These are phyloP conservation scores for Stylophora pistillata DNA, from an alignment of 64 coral and sea anemone species.

Conservation along the genomic window DNA sequence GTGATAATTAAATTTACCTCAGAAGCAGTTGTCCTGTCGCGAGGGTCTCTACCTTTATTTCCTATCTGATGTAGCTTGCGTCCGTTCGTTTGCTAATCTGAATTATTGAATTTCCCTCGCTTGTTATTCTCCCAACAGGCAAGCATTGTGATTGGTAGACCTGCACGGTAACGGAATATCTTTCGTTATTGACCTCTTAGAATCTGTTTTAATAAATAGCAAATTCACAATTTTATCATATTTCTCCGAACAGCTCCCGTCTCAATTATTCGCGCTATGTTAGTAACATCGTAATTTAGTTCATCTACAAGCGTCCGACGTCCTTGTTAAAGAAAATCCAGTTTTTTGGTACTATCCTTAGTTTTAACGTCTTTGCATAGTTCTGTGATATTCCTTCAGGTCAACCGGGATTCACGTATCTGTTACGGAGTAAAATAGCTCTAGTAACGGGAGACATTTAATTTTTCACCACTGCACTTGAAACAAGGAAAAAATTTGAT, in stretches of 20 bases:
- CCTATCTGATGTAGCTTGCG: neutral
- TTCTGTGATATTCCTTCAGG: neutral
- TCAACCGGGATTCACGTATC: neutral
- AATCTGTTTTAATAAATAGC: neutral
- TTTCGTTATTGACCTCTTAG: neutral
- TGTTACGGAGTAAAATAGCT: neutral
- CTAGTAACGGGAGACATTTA: neutral
- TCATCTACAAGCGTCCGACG: neutral
- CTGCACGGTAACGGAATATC: neutral
- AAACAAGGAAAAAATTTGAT: neutral
- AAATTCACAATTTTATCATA: neutral
- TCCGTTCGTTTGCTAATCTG: neutral
- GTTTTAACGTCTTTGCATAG: neutral
- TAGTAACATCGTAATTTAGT: neutral
- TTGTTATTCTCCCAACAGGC: neutral
- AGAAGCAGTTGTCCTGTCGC: neutral
- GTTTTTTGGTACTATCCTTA: neutral
- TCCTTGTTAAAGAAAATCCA: neutral
- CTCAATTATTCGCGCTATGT: slow-evolving; percentile 19
- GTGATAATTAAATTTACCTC: neutral
- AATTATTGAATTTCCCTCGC: slow-evolving; percentile 51
- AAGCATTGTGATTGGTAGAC: slow-evolving; percentile 21
- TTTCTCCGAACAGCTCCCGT: neutral
- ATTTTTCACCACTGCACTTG: neutral
- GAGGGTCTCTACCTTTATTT: neutral